These are phyloP conservation scores for Donacobius atricapilla DNA, from an alignment of 2,113 vertebrate genomes.

Conservation along the genomic window DNA sequence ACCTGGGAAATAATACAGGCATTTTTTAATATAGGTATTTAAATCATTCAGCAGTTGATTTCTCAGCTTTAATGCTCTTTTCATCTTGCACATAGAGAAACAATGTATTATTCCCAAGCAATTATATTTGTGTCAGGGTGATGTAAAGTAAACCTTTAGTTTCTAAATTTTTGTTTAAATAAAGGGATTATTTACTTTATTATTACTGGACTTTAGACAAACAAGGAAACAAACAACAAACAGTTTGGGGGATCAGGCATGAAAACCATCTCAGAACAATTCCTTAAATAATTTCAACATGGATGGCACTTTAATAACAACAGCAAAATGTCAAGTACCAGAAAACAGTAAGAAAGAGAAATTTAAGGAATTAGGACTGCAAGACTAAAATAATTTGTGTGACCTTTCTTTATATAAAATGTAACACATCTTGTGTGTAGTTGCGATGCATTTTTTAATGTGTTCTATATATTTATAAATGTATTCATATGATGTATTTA, in stretches of 20 bases:
- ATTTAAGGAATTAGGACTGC: background rate
- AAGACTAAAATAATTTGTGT: background rate
- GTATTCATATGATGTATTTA: background rate
- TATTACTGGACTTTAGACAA: background rate
- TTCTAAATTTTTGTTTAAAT: background rate
- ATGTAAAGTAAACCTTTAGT: background rate
- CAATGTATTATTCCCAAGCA: background rate
- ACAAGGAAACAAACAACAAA: background rate
- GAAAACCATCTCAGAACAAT: background rate
- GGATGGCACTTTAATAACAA: background rate
- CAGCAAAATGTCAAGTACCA: background rate
- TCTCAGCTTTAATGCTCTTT: background rate
- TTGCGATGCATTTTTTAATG: background rate
- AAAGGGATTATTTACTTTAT: background rate
- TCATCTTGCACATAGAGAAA: background rate
- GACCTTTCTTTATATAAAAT: background rate
- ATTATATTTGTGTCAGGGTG: background rate
- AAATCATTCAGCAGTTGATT: background rate
- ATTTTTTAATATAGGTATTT: background rate
- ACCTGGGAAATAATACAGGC: background rate
- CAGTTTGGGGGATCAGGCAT: background rate
- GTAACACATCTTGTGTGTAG: accelerated
- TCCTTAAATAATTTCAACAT: background rate
- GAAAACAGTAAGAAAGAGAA: background rate
- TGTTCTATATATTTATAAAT: background rate